Percentiles rank a stretch among this genome's conserved stretches.
These are phyloP conservation scores for Pseudachorutes palmiensis DNA, from an alignment of 1,140 invertebrate genomes.

Conservation along the genomic window DNA sequence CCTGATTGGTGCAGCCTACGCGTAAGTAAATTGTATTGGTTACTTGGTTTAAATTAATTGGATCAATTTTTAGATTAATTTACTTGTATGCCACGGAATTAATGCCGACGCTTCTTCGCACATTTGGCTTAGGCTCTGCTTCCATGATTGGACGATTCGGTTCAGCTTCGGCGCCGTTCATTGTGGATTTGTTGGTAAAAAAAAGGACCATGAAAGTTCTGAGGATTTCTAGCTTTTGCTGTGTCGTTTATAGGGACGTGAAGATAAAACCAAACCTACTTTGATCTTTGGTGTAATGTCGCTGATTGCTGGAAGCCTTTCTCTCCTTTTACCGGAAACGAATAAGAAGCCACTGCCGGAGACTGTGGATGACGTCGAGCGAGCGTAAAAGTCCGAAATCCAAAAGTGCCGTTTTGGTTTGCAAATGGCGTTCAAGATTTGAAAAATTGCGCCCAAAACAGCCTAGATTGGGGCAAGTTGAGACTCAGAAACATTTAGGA, in stretches of 20 bases:
- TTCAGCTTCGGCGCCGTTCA: constrained; percentile 43
- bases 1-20: constrained; percentile 44
- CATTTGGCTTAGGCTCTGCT: constrained; percentile 43
- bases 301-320: background rate
- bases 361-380: constrained; percentile 1
- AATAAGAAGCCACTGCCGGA: background rate
- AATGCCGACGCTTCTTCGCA: constrained; percentile 45
- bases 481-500: too few species aligned
- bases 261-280: background rate
- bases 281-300: background rate
- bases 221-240: background rate
- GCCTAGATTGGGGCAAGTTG: too few species aligned
- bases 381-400: background rate
- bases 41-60: background rate
- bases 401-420: background rate
- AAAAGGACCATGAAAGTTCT: background rate
- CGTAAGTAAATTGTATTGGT: constrained; percentile 15
- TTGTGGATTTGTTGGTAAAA: constrained; percentile 30
- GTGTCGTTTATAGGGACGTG: background rate
- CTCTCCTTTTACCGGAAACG: constrained; percentile 8
- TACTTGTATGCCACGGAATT: constrained; percentile 48
- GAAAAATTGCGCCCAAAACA: too few species aligned
- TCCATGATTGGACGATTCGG: constrained; percentile 44
- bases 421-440: too few species aligned
- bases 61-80: constrained; percentile 37